Evolutionary conservation across 2,888 invertebrate species (phyloP).

Genomic region (Ormyrus nitidulus): DNA sequence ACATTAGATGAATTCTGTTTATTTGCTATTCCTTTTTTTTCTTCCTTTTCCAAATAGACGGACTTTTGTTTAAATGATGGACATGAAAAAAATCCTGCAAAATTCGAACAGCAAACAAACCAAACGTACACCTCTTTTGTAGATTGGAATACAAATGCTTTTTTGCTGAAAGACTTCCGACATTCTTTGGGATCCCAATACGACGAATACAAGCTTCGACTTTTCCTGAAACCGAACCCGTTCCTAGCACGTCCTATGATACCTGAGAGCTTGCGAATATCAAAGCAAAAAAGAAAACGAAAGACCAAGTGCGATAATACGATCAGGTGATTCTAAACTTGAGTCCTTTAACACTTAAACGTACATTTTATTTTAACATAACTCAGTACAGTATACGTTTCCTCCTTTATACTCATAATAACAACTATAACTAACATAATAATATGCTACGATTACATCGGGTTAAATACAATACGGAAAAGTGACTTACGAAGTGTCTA

Average conservation of each 20-base stretch:
- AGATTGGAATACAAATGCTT: slow-evolving; percentile 44
- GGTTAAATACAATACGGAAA: slow-evolving; percentile 12
- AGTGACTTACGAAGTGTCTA: slow-evolving; percentile 1
- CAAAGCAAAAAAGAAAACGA: slow-evolving; percentile 12
- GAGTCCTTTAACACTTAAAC: slow-evolving; percentile 34
- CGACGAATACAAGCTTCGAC: slow-evolving; percentile 36
- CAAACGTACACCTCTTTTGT: slow-evolving; percentile 37
- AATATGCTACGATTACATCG: slow-evolving; percentile 15
- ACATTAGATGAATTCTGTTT: slow-evolving; percentile 40
- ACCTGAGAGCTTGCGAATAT: slow-evolving; percentile 52
- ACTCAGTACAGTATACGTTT: slow-evolving; percentile 1
- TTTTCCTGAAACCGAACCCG: slow-evolving; percentile 42
- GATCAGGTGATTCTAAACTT: slow-evolving; percentile 53
- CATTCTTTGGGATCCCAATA: slow-evolving; percentile 32
- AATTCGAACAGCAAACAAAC: slow-evolving; percentile 25
- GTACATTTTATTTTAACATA: slow-evolving; percentile 20
- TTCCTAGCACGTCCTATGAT: slow-evolving; percentile 56
- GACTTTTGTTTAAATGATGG: not conserved
- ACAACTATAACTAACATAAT: slow-evolving; percentile 9
- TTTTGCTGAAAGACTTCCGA: slow-evolving; percentile 1
- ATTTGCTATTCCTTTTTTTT: slow-evolving; percentile 41
- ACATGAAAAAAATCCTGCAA: slow-evolving; percentile 11
- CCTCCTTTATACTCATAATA: not conserved
- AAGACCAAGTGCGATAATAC: slow-evolving; percentile 41
- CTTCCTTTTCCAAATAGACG: slow-evolving; percentile 25